Percentiles rank a stretch among this genome's conserved stretches.
Conservation (phyloP, 2,797 vertebrate species). For the Cheirogaleus major region DNA sequence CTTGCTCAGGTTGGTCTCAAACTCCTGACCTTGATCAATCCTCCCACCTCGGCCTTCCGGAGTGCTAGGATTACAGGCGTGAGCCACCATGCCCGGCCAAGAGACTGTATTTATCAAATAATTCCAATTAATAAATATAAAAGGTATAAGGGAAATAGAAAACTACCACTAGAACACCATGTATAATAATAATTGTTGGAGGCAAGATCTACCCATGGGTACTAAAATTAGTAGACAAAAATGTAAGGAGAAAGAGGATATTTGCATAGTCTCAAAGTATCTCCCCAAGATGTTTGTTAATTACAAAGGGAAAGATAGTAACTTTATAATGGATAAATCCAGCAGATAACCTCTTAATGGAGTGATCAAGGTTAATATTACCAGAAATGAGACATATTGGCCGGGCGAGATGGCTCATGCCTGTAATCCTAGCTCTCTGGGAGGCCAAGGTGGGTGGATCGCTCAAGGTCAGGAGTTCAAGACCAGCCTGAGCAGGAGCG, state of each 20-base stretch:
- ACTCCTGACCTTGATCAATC: too few relatives aligned
- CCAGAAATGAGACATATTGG: background rate
- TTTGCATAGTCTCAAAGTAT: background rate
- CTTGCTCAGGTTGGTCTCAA: too few relatives aligned
- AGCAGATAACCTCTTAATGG: background rate
- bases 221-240: background rate
- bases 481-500: too few relatives aligned
- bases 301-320: background rate
- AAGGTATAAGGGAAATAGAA: background rate
- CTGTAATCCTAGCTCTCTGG: too few relatives aligned
- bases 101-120: background rate
- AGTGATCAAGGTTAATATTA: background rate
- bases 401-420: too few relatives aligned
- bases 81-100: too few relatives aligned
- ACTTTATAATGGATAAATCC: background rate
- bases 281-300: background rate
- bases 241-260: background rate
- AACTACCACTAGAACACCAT: background rate
- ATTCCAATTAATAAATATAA: background rate
- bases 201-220: background rate
- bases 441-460: too few relatives aligned
- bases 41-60: too few relatives aligned
- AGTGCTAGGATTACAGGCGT: too few relatives aligned
- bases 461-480: too few relatives aligned
- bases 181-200: background rate